Evolutionary conservation across 2,797 vertebrate species (phyloP), one percentile per base, ranked within the genome.

Genomic region (Pteronotus mesoamericanus): DNA sequence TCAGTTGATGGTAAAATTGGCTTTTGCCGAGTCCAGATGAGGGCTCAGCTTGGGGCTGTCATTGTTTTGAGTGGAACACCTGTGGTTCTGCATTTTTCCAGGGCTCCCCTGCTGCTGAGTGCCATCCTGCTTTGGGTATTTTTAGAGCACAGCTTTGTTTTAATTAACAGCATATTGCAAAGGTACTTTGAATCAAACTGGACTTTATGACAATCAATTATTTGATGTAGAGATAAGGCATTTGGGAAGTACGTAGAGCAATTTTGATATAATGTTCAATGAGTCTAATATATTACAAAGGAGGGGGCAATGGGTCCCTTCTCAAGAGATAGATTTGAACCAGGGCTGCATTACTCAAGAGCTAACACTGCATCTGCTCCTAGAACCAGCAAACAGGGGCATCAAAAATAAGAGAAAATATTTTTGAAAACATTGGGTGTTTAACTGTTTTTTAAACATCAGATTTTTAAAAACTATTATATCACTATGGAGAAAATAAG

Each of bases 21-120:
- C 92, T 98, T 98, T 92, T 98, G 93, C 98, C 95, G 95, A 94
- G 97, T 97, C 98, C 98, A 98, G 98, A 98, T 98, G 98, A 98
- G 97, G 39, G 9, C 98, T 97, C 98, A 98, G 98, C 98, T 98
- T 98, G 98, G 85, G 95, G 96, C 96, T 97, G 51, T 95, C 9
- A 2, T 85, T 39, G 84, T 97, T 96, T 97, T 95, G 97, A 98
- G 97, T 88, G 91, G 96, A 98, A 96, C 96, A 97, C 98, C 98
- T 97, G 96, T 29, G 96, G 97, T 97, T 98, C 86, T 98, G 95
- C 83, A 95, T 98, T 98, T 98, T 98, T 96, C 89, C 97, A 96
- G 85, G 94, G 96, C 96, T 84, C 96, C 95, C 98, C 98, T 97
- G 97, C 98, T 98, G 98, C 85, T 98, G 92, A 98, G 89, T 96